These are phyloP conservation scores for Microctonus brassicae DNA, from an alignment of 2,888 invertebrate species.

Conservation along the genomic window DNA sequence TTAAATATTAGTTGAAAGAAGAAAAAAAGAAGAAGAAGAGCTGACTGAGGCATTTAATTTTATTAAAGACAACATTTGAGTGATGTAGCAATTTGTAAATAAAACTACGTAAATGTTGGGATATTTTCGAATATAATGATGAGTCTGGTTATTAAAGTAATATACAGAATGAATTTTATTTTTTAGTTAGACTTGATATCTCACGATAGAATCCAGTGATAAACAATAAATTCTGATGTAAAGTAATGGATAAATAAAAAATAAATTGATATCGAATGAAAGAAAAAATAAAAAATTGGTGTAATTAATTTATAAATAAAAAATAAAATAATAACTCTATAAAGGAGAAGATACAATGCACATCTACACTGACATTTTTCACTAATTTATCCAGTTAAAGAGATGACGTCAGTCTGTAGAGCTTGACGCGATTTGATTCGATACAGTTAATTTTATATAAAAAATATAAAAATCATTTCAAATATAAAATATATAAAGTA, in stretches of 20 bases:
- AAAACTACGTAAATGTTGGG: not conserved
- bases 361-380: constrained; percentile 58
- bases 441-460: constrained; percentile 67
- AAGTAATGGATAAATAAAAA: too few species aligned
- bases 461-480: constrained; percentile 50
- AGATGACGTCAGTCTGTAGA: constrained; percentile 59
- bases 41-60: not conserved
- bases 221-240: too few species aligned
- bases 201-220: too few species aligned
- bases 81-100: constrained; percentile 27
- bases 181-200: too few species aligned
- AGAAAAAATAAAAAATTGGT: constrained; percentile 18
- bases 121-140: constrained; percentile 5
- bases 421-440: constrained; percentile 66
- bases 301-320: not conserved
- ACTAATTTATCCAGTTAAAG: constrained; percentile 66
- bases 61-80: constrained; percentile 15
- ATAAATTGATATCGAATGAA: too few species aligned
- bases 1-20: too few species aligned
- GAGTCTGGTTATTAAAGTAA: too few species aligned
- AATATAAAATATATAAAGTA: not conserved
- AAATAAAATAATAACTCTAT: not conserved
- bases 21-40: too few species aligned
- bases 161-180: too few species aligned
- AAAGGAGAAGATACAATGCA: constrained; percentile 19